Percentiles rank a stretch among this genome's conserved stretches.
These are phyloP conservation scores for Mystacornis crossleyi DNA, from an alignment of 2,113 vertebrate genomes.

Conservation along the genomic window DNA sequence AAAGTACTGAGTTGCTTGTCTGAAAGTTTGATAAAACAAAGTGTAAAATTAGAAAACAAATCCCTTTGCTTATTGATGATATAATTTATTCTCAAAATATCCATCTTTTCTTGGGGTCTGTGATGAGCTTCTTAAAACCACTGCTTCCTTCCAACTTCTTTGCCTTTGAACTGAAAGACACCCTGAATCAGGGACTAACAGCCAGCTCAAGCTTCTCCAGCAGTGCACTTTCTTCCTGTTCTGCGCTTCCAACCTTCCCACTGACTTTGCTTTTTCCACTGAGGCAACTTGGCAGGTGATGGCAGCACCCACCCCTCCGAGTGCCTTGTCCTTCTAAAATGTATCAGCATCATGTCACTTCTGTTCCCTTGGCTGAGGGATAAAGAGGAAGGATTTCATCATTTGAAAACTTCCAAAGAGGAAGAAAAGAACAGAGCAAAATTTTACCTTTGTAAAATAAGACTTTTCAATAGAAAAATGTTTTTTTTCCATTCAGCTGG, in stretches of 20 bases:
- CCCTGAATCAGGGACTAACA: not conserved
- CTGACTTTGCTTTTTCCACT: not conserved
- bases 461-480: not conserved
- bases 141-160: slow-evolving; percentile 92
- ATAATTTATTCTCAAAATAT: slow-evolving; percentile 61
- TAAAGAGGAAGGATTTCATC: not conserved
- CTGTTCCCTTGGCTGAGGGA: not conserved
- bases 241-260: not conserved
- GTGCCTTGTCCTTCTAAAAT: not conserved
- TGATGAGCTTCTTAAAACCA: not conserved
- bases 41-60: slow-evolving; percentile 16
- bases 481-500: not conserved
- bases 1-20: not conserved
- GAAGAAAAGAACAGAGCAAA: not conserved
- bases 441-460: not conserved
- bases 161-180: slow-evolving; percentile 56
- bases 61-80: not conserved
- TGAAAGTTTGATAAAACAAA: not conserved
- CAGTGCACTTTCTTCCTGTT: too few relatives aligned
- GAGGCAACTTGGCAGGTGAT: not conserved
- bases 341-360: not conserved
- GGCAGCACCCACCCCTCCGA: not conserved
- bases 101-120: not conserved
- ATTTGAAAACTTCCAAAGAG: not conserved
- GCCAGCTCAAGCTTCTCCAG: not conserved